A percentile compares a stretch with the other conserved stretches of the same genome.
Evolutionary conservation across 2,797 vertebrate genomes (phyloP).

Genomic region (Acipenser transmontanus): DNA sequence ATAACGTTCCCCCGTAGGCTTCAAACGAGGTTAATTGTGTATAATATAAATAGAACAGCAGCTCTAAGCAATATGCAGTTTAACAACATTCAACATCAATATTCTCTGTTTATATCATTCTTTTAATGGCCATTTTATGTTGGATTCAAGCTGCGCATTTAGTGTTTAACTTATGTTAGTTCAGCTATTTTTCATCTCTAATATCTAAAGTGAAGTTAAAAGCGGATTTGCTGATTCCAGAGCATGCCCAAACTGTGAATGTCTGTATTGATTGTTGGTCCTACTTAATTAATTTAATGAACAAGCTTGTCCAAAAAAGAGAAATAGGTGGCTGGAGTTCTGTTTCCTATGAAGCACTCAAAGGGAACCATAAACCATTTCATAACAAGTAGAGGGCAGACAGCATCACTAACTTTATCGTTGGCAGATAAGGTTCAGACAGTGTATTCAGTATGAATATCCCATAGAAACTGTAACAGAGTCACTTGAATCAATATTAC

Average conservation of each 20-base stretch:
- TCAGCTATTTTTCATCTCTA: too few species aligned
- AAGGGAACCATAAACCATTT: neutral
- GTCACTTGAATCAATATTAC: slow-evolving; percentile 22
- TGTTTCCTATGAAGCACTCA: neutral
- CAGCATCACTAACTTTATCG: slow-evolving; percentile 12
- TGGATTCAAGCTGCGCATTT: too few species aligned
- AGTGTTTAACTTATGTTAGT: too few species aligned
- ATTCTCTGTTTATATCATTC: too few species aligned
- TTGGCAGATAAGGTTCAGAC: slow-evolving; percentile 1
- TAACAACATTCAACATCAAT: too few species aligned
- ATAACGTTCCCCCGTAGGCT: too few species aligned
- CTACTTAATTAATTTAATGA: neutral
- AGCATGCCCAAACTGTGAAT: neutral
- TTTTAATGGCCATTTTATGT: too few species aligned
- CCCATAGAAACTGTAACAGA: slow-evolving; percentile 23
- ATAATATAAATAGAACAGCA: too few species aligned
- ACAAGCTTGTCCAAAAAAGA: neutral
- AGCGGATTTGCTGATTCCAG: neutral
- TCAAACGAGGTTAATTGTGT: too few species aligned
- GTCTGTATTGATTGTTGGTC: neutral
- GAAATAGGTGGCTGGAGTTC: slow-evolving; percentile 1
- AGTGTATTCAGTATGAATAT: slow-evolving; percentile 11
- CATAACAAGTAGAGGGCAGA: neutral
- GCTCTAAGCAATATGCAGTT: too few species aligned
- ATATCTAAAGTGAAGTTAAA: too few species aligned